These are phyloP conservation scores for Leptinotarsa undecemlineata DNA, from an alignment of 1,140 invertebrate genomes.

Conservation along the genomic window DNA sequence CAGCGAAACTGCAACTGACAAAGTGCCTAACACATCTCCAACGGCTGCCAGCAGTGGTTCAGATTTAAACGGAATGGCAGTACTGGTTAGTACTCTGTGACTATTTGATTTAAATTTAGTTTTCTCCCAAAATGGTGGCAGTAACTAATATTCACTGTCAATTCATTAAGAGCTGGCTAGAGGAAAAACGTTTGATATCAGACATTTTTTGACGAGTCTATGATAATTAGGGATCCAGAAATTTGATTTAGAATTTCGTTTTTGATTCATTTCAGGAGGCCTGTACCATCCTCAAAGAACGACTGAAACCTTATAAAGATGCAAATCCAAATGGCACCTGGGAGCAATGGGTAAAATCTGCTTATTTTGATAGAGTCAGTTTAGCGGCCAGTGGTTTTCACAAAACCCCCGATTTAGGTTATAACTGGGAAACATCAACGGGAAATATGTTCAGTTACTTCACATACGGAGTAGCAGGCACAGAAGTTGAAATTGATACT, in stretches of 20 bases:
- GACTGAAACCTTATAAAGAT: conserved; percentile 77
- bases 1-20: conserved; percentile 87
- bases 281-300: conserved; percentile 75
- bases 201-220: neutral
- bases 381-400: conserved; percentile 88
- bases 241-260: neutral
- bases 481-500: conserved; percentile 87
- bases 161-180: too few relatives aligned
- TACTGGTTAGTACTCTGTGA: conserved; percentile 64
- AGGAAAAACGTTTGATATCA: too few relatives aligned
- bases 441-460: conserved; percentile 80
- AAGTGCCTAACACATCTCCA: conserved; percentile 91
- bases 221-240: too few relatives aligned
- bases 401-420: conserved; percentile 77
- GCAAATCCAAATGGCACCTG: conserved; percentile 80
- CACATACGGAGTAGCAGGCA: conserved; percentile 77
- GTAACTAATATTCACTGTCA: neutral
- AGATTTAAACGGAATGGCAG: conserved; percentile 94
- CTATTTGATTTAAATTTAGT: neutral
- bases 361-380: conserved; percentile 80
- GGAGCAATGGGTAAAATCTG: conserved; percentile 82
- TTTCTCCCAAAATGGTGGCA: neutral
- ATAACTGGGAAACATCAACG: conserved; percentile 71
- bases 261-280: conserved; percentile 67
- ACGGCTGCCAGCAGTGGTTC: conserved; percentile 91